Percentiles rank a stretch among this genome's conserved stretches.
phyloP scores from a whole-genome alignment of 2,113 vertebrate species.

The Psittacula cyanocephala region DNA sequence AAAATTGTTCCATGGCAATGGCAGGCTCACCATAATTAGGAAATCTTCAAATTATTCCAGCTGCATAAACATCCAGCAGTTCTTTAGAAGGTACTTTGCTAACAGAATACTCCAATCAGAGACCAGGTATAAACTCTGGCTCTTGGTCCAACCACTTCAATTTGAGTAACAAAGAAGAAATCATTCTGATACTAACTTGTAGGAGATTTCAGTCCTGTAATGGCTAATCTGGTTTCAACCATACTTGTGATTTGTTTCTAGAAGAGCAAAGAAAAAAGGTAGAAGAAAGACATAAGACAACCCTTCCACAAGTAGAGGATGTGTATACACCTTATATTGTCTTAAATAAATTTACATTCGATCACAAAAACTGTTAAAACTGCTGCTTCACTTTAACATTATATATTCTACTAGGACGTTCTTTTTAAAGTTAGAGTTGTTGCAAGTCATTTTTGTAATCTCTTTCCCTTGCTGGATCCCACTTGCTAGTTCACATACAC shows the following conservation, averaged over 20 bases:
- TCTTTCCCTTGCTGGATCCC: not conserved
- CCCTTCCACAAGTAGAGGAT: not conserved
- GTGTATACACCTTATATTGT: not conserved
- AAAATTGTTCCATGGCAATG: no score
- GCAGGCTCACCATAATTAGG: no score
- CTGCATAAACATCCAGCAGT: not conserved
- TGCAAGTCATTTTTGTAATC: not conserved
- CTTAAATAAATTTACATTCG: not conserved
- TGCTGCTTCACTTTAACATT: not conserved
- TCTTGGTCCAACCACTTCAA: not conserved
- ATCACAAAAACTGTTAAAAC: not conserved
- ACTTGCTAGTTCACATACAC: not conserved
- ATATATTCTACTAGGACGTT: not conserved
- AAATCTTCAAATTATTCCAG: no score
- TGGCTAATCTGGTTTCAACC: not conserved
- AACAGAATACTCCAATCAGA: not conserved
- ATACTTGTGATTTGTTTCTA: not conserved
- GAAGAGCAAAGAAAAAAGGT: not conserved
- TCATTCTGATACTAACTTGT: not conserved
- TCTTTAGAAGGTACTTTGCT: not conserved
- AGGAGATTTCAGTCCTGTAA: not conserved
- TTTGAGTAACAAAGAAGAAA: not conserved
- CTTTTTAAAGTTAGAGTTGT: not conserved
- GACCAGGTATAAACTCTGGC: not conserved
- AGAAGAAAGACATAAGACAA: not conserved